Evolutionary conservation across 2,888 invertebrate genomes (phyloP), one percentile per base, ranked within the genome.

Genomic region (Drosophila lacicola): DNA sequence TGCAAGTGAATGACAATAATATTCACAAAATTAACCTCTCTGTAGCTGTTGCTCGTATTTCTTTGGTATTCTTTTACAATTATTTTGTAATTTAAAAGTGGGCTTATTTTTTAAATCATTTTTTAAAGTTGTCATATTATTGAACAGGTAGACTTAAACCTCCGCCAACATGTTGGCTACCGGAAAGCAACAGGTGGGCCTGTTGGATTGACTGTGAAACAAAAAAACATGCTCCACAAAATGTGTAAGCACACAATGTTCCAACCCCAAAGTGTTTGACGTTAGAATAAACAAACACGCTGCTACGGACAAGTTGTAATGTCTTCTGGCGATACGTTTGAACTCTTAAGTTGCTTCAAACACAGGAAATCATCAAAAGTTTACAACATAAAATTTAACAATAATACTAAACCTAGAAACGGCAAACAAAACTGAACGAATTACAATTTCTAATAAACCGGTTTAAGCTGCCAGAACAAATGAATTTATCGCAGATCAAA

Each of bases 271-370:
- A 41, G 11, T 11, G 49, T 50, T 50, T 49, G 44, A 33, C 17
- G 63, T 64, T 44, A 25, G 44, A 0, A 21, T 9, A 17, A 64
- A 17, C 53, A 62, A 63, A 64, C 64, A 64, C 37, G 64, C 64
- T 50, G 50, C 33, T 21, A 33, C 44, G 33, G 37, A 64, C 65
- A 64, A 45, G 64, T 50, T 64, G 63, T 10, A 37, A 37, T 0
- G 0, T 3, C 14, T 29, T 17, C 25, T 8, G 25, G 33, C 17
- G 34, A 29, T 34, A 4, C 14, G 9, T 21, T 21, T 13, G 13
- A 46, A 13, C 17, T 14, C 11, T n/a, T 21, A 14, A 4, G 36
- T 37, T 50, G 17, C 33, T 19, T 47, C 34, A 13, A 47, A 34
- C 47, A 29, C 8, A 29, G 8, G 6, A 29, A 8, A 29, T 29